Base-by-base conservation (phyloP, 2,113 vertebrate genomes). In the Nibea coibor region DNA sequence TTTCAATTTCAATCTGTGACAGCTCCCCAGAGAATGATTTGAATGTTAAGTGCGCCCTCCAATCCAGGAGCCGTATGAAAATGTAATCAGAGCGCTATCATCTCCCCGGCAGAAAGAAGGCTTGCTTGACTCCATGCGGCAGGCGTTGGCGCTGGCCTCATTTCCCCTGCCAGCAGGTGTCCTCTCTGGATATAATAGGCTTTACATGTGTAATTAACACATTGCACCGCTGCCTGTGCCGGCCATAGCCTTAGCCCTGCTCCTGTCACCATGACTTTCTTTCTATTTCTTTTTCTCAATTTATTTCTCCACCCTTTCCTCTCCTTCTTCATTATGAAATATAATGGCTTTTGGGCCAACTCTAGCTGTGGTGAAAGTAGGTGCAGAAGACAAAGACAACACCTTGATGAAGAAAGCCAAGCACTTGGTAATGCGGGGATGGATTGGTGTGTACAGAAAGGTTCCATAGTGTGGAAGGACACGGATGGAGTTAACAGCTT, bases 181-280 rank as follows among this genome's bases (percentile, higher is more conserved):
- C 96, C 95, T 96, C 95, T 95, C 94, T 93, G 94, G 95, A 95
- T 95, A 96, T 97, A 97, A 97, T 96, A 95, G 96, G 95, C 96
- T 97, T 96, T 92, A 89, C 92, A 94, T 94, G 93, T 96, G 96
- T 97, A 97, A 98, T 98, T 98, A 98, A 97, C 97, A 98, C 97
- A 89, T 96, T 93, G 93, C 94, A 94, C 93, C 86, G 93, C 93
- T 89, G 89, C 93, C 83, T 73, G 86, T 17, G 43, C 73, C 4
- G 77, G 78, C 81, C 85, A 10, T 51, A 82, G 88, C 87, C 69
- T 72, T 58, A 78, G 80, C 80, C 73, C 76, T 28, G 24, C 70
- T 90, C 80, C 80, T 83, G 83, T 89, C 87, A 78, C 87, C 75
- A 50, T 28, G 75, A 83, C 77, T 88, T 82, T 76, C 79, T 81